Evolutionary conservation across 2,113 vertebrate genomes (phyloP).

Genomic region (Muntiacus reevesi): DNA sequence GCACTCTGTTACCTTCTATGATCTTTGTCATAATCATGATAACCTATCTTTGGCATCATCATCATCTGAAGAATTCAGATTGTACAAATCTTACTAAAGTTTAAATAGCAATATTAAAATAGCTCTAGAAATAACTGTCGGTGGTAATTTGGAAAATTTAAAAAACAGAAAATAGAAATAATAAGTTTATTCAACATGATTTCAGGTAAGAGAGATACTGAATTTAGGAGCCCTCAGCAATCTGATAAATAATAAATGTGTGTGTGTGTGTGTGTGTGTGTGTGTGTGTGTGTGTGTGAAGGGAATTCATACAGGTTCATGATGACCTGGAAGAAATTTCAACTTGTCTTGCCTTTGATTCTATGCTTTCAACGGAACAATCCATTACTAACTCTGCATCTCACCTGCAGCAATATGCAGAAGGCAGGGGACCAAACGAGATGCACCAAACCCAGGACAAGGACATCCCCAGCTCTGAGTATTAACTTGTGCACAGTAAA

Average conservation of each 20-base stretch:
- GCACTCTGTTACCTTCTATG: background rate
- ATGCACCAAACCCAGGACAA: background rate
- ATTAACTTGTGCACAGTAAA: background rate
- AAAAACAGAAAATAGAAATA: background rate
- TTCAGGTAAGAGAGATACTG: background rate
- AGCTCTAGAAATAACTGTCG: background rate
- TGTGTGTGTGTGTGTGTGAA: background rate
- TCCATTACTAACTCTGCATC: background rate
- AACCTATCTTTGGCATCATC: background rate
- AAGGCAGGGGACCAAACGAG: background rate
- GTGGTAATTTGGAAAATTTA: background rate
- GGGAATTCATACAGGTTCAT: background rate
- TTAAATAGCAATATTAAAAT: slow-evolving; percentile 19
- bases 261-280: background rate
- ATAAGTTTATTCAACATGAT: background rate
- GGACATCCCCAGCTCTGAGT: background rate
- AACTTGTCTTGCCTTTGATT: background rate
- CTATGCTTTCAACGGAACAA: background rate
- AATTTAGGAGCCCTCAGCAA: background rate
- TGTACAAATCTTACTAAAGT: background rate
- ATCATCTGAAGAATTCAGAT: background rate
- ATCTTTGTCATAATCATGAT: background rate
- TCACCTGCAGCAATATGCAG: background rate
- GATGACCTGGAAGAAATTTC: background rate
- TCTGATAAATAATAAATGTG: background rate